These are phyloP conservation scores for Heliconius congener DNA, from an alignment of 1,140 invertebrate species.

Conservation along the genomic window DNA sequence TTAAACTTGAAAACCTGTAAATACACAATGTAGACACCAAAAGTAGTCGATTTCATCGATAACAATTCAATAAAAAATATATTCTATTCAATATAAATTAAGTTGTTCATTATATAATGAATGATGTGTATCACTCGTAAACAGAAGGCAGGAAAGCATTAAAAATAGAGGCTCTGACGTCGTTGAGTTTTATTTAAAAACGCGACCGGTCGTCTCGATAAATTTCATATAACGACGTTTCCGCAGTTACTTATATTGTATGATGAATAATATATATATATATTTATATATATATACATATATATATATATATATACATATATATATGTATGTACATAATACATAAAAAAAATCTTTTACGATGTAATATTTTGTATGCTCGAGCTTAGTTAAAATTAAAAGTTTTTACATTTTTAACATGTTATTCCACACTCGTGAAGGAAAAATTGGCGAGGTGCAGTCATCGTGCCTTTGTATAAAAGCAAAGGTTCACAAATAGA, in stretches of 20 bases:
- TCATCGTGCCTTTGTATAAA: no score
- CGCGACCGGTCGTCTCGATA: constrained; percentile 34
- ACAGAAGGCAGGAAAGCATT: constrained; percentile 40
- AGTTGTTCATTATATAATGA: constrained; percentile 21
- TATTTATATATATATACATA: no score
- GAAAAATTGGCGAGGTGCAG: no score
- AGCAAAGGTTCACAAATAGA: no score
- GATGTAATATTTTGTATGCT: no score
- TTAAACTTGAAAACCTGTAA: no score
- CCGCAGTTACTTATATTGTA: constrained; percentile 11
- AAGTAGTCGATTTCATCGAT: not conserved
- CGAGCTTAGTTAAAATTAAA: no score
- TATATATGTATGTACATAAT: not conserved
- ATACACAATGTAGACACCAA: not conserved
- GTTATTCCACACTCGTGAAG: no score
- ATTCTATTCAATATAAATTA: not conserved
- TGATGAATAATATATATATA: not conserved
- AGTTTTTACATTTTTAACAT: no score
- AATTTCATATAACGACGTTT: constrained; percentile 24
- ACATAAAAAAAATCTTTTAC: no score
- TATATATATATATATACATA: no score
- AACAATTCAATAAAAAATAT: not conserved
- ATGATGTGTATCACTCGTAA: constrained; percentile 20
- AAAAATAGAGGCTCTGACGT: constrained; percentile 48
- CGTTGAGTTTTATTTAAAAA: constrained; percentile 52